A percentile compares a stretch with the other conserved stretches of the same genome.
phyloP scores from a whole-genome alignment of 2,888 invertebrate species.

The Tipula helvola region DNA sequence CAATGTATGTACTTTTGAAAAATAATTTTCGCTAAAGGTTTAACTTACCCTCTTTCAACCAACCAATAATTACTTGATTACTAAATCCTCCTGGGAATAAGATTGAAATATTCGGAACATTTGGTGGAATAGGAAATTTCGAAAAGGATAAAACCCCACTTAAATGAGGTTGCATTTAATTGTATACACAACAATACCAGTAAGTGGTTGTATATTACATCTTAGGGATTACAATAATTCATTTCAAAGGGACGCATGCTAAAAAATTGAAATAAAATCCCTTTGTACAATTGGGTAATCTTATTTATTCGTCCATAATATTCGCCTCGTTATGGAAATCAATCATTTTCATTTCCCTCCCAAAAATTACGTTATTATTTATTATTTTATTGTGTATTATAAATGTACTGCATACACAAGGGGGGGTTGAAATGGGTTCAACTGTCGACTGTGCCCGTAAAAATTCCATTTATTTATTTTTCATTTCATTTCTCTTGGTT shows the following conservation, averaged over 20 bases:
- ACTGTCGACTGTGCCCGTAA: neutral
- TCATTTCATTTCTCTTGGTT: neutral
- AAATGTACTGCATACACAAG: neutral
- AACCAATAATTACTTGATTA: neutral
- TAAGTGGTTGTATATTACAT: neutral
- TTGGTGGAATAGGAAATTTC: neutral
- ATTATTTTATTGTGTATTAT: neutral
- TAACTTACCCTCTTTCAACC: neutral
- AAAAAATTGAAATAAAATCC: neutral
- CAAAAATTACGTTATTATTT: neutral
- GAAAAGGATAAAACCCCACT: neutral
- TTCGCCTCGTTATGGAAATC: neutral
- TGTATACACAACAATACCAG: neutral
- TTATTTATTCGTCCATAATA: neutral
- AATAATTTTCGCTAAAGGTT: neutral
- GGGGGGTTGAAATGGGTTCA: neutral
- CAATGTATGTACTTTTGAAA: neutral
- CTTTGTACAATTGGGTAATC: neutral
- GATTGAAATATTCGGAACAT: neutral
- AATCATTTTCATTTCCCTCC: neutral
- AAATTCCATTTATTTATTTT: neutral
- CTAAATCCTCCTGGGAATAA: neutral
- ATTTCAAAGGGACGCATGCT: neutral
- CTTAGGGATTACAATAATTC: neutral
- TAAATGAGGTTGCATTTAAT: neutral